Percentiles rank a stretch among this genome's conserved stretches.
These are phyloP conservation scores for Pararge aegeria DNA, from an alignment of 1,140 invertebrate genomes.

Conservation along the genomic window DNA sequence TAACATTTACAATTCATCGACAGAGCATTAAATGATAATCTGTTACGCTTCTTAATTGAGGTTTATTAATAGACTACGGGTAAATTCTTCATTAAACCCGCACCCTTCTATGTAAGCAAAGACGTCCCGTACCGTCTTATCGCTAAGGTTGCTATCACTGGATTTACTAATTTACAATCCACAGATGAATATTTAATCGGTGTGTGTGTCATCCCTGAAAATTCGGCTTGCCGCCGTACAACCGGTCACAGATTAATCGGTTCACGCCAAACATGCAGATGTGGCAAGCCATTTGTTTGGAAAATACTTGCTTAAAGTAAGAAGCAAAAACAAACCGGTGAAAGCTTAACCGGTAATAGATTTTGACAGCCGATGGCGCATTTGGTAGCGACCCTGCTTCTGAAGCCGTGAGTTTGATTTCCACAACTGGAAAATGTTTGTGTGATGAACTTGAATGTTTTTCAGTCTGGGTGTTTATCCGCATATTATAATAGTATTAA, in stretches of 20 bases:
- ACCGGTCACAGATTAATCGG: conserved; percentile 45
- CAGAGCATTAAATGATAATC: too few relatives aligned
- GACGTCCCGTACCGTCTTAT: neutral
- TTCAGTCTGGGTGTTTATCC: too few relatives aligned
- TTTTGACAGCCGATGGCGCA: too few relatives aligned
- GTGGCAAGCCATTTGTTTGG: conserved; percentile 1
- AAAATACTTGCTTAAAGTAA: neutral
- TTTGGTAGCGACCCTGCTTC: too few relatives aligned
- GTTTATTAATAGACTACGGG: neutral
- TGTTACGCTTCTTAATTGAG: too few relatives aligned
- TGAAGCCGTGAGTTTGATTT: too few relatives aligned
- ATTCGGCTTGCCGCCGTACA: conserved; percentile 47
- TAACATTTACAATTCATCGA: too few relatives aligned
- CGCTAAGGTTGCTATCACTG: conserved; percentile 26
- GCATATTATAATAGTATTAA: too few relatives aligned
- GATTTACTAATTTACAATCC: conserved; percentile 69
- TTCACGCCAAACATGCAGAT: conserved; percentile 13
- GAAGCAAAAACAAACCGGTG: too few relatives aligned
- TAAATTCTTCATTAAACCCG: neutral
- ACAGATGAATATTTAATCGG: conserved; percentile 70
- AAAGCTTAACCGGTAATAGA: too few relatives aligned
- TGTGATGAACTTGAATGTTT: too few relatives aligned
- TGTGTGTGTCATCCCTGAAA: conserved; percentile 72
- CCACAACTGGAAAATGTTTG: too few relatives aligned
- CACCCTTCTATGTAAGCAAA: neutral